Evolutionary conservation across 2,113 vertebrate genomes (phyloP).

Genomic region (Daboia siamensis): DNA sequence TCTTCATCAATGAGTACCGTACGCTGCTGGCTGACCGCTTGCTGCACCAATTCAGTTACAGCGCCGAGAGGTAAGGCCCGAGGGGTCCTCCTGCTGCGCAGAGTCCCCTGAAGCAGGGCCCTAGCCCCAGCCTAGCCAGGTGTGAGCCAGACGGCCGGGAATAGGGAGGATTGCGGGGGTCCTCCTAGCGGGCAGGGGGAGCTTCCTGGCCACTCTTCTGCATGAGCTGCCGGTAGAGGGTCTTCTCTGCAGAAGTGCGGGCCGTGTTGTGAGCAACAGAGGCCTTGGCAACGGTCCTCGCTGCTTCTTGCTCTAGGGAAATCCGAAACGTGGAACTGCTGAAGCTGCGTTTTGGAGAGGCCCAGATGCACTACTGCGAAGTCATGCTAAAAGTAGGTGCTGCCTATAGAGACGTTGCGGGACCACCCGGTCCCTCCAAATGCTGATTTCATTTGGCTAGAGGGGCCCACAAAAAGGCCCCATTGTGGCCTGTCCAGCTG

Average conservation of each 20-base stretch:
- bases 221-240: not conserved
- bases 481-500: not conserved
- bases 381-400: constrained; percentile 88
- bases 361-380: constrained; percentile 97
- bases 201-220: not conserved
- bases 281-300: not conserved
- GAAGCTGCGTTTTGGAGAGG: constrained; percentile 95
- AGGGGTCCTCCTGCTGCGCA: not conserved
- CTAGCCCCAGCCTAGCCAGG: not conserved
- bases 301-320: constrained; percentile 73
- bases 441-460: not conserved
- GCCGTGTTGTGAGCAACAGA: not conserved
- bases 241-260: not conserved
- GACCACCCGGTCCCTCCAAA: not conserved
- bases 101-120: not conserved
- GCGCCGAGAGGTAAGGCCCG: constrained; percentile 83
- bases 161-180: not conserved
- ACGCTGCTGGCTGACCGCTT: constrained; percentile 89
- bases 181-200: not conserved
- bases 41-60: constrained; percentile 94
- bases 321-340: constrained; percentile 97
- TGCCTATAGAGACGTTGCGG: not conserved
- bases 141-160: not conserved
- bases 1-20: constrained; percentile 95
- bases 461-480: not conserved